Percentiles rank a stretch among this genome's conserved stretches.
Evolutionary conservation across 2,888 invertebrate genomes (phyloP).

Genomic region (Lepidonotus clava): DNA sequence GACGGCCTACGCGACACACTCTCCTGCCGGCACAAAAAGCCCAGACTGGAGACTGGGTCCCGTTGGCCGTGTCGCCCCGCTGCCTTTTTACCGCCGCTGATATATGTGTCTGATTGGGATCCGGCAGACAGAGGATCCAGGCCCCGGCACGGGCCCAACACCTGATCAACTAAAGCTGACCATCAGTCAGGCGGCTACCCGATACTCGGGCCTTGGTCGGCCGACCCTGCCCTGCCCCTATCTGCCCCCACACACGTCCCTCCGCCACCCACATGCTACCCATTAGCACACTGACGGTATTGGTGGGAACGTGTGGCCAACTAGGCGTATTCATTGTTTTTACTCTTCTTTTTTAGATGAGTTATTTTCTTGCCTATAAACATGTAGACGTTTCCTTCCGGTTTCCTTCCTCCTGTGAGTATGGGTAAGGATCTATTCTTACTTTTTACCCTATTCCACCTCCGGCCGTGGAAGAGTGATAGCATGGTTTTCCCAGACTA

Average conservation of each 20-base stretch:
- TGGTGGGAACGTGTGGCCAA: not conserved
- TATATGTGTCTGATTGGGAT: not conserved
- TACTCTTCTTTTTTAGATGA: not conserved
- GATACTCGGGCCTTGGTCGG: no score
- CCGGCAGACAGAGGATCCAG: constrained; percentile 1
- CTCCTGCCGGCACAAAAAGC: no score
- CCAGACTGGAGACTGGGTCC: no score
- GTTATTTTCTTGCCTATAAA: not conserved
- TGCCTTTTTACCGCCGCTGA: not conserved
- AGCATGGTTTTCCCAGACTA: no score
- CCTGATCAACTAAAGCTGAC: not conserved
- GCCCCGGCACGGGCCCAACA: constrained; percentile 1
- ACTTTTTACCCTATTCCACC: no score
- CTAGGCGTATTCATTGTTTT: not conserved
- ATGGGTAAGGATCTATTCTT: no score
- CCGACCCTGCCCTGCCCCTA: no score
- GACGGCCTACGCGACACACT: no score
- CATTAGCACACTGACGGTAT: not conserved
- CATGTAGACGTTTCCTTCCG: not conserved
- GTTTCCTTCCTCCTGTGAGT: not conserved
- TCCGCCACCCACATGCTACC: not conserved
- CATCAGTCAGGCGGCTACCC: no score
- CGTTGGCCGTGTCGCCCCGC: no score
- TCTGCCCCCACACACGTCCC: not conserved
- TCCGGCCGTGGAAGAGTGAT: no score